Percentiles rank a stretch among this genome's conserved stretches.
Conservation (phyloP, 2,113 vertebrate species). For the Carlito syrichta region DNA sequence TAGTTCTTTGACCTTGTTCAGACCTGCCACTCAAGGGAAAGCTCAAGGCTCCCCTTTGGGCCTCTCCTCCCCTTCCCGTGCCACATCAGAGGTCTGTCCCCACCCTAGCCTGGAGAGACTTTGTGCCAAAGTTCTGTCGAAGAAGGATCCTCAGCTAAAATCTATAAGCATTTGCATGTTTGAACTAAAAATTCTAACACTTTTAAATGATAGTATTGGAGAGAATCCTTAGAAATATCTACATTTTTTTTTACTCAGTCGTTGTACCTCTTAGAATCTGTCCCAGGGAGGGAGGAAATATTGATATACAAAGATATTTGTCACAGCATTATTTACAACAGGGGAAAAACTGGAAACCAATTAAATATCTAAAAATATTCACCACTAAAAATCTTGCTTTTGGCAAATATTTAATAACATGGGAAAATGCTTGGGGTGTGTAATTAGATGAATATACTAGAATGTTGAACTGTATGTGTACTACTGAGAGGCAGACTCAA, state of each 20-base stretch:
- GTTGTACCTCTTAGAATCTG: conserved; percentile 11
- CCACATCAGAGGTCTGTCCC: not conserved
- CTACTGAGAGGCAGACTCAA: not conserved
- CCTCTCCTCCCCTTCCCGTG: not conserved
- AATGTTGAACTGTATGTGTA: not conserved
- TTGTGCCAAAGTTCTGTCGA: not conserved
- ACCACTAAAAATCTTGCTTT: not conserved
- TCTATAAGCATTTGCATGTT: not conserved
- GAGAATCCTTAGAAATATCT: not conserved
- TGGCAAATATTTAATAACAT: not conserved
- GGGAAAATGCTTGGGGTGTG: not conserved
- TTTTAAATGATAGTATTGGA: not conserved
- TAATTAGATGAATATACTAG: not conserved
- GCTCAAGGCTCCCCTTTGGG: not conserved
- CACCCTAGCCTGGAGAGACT: not conserved
- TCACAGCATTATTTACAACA: not conserved
- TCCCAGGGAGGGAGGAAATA: not conserved
- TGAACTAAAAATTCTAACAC: not conserved
- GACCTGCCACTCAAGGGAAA: not conserved
- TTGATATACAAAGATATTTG: not conserved
- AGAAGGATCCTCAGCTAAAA: conserved; percentile 12
- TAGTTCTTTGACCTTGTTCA: not conserved
- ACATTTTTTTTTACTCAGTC: not conserved
- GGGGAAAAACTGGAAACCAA: not conserved
- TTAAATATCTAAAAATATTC: not conserved